Conservation (phyloP, 2,797 vertebrate species). For the Neomorphus geoffroyi region DNA sequence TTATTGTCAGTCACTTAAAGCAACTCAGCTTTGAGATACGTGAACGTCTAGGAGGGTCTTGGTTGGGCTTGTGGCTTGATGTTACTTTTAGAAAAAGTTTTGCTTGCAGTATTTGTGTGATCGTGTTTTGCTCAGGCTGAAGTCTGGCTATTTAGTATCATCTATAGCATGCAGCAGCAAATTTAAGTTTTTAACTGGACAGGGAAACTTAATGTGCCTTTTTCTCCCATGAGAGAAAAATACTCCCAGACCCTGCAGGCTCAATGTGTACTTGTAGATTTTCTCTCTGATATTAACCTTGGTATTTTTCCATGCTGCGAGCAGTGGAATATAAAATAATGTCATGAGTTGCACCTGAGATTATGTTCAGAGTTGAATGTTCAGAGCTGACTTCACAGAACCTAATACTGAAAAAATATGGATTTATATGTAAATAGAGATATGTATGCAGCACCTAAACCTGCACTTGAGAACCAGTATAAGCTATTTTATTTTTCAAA, state of each 20-base stretch:
- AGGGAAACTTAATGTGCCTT: not conserved
- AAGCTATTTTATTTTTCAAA: not conserved
- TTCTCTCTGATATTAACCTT: not conserved
- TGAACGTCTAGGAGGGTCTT: not conserved
- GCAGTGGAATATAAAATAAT: not conserved
- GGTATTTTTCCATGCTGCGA: not conserved
- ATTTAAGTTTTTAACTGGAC: not conserved
- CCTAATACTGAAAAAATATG: not conserved
- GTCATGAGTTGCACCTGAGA: not conserved
- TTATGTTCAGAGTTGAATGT: not conserved
- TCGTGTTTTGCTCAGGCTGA: not conserved
- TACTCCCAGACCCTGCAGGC: not conserved
- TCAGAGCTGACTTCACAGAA: not conserved
- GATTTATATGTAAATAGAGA: too few relatives aligned
- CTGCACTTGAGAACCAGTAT: not conserved
- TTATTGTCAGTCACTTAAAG: not conserved
- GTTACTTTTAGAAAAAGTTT: not conserved
- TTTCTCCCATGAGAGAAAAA: not conserved
- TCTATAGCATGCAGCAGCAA: not conserved
- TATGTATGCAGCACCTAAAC: not conserved
- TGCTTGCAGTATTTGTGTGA: not conserved
- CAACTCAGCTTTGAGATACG: not conserved
- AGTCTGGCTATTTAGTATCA: not conserved
- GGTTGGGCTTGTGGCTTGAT: not conserved
- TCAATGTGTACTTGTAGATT: not conserved